These are phyloP conservation scores for Leptopilina drosophilae DNA, from an alignment of 2,888 invertebrate species.

Conservation along the genomic window DNA sequence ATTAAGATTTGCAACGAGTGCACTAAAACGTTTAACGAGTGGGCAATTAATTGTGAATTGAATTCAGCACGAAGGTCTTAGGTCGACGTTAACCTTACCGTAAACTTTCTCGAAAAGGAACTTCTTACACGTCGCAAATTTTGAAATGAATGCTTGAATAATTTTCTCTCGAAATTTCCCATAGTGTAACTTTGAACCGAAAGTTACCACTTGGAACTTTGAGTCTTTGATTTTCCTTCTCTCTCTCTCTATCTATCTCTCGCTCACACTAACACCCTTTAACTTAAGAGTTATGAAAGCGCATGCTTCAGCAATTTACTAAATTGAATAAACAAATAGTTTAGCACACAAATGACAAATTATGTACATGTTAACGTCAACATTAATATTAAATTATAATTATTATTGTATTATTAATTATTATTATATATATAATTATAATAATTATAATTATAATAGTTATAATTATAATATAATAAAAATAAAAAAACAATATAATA, in stretches of 20 bases:
- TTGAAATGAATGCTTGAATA: constrained; percentile 26
- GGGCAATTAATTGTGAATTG: constrained; percentile 33
- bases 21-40: constrained; percentile 18
- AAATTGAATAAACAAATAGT: not conserved
- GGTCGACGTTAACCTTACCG: not conserved
- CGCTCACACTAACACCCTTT: not conserved
- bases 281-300: not conserved
- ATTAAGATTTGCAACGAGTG: constrained; percentile 24
- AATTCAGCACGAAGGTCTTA: constrained; percentile 27
- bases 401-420: no score
- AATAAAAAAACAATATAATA: no score
- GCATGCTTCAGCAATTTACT: not conserved
- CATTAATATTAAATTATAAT: no score
- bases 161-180: constrained; percentile 11
- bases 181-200: constrained; percentile 14
- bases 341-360: not conserved
- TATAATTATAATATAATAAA: no score
- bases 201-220: constrained; percentile 8
- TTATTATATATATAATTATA: no score
- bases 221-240: not conserved
- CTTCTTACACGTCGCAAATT: not conserved
- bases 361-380: no score
- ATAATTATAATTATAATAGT: no score
- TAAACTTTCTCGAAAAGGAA: not conserved
- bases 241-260: no score